A percentile compares a stretch with the other conserved stretches of the same genome.
Evolutionary conservation across 2,113 vertebrate genomes (phyloP).

Genomic region (Elaphurus davidianus): DNA sequence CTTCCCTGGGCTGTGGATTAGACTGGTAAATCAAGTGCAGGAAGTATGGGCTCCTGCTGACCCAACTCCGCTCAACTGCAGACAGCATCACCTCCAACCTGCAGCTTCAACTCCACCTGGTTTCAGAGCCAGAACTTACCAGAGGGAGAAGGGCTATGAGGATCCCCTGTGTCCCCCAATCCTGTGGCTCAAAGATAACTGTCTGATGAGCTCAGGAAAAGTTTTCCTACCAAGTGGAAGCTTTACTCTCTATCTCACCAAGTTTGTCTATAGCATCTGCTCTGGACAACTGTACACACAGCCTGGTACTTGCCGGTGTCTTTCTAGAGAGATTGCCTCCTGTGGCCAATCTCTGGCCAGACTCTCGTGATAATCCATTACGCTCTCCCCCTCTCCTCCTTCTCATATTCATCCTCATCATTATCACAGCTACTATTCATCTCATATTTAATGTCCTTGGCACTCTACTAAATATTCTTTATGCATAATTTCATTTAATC

Average conservation of each 20-base stretch:
- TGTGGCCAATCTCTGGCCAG: background rate
- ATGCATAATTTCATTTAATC: background rate
- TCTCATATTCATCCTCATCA: background rate
- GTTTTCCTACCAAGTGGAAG: background rate
- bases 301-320: background rate
- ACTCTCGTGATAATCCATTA: background rate
- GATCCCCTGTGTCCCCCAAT: background rate
- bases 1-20: background rate
- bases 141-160: accelerated
- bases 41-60: background rate
- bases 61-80: background rate
- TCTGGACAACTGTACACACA: background rate
- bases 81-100: background rate
- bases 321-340: background rate
- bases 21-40: background rate
- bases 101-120: background rate
- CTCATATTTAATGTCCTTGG: background rate
- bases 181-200: background rate
- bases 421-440: background rate
- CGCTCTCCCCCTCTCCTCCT: accelerated
- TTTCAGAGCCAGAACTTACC: background rate
- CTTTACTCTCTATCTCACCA: background rate
- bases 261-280: background rate
- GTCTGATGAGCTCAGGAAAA: background rate
- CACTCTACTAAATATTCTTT: background rate